These are phyloP conservation scores for Dastarcus helophoroides DNA, from an alignment of 2,888 invertebrate species.

Conservation along the genomic window DNA sequence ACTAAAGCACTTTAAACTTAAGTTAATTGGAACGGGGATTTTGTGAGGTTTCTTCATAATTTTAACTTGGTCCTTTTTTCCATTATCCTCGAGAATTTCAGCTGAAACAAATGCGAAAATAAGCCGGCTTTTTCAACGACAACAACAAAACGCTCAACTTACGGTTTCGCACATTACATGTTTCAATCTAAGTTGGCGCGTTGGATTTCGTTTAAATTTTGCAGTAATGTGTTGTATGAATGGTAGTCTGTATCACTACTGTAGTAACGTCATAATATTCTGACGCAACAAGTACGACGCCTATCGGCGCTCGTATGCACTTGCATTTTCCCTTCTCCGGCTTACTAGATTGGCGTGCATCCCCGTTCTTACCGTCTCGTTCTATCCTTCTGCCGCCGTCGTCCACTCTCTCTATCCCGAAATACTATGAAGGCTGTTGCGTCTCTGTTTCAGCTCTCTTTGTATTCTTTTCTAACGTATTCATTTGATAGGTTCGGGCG, in stretches of 20 bases:
- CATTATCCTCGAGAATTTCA: constrained; percentile 16
- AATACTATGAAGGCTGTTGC: constrained; percentile 12
- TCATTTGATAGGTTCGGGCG: constrained; percentile 34
- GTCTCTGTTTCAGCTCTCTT: constrained; percentile 21
- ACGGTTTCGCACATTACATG: constrained; percentile 11
- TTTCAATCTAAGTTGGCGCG: constrained; percentile 20
- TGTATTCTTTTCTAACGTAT: constrained; percentile 35
- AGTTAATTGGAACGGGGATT: constrained; percentile 7
- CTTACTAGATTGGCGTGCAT: constrained; percentile 27
- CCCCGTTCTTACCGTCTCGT: constrained; percentile 20
- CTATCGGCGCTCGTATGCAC: constrained; percentile 40
- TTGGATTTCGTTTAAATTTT: constrained; percentile 22
- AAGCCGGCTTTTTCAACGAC: constrained; percentile 5
- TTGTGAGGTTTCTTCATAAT: constrained; percentile 11
- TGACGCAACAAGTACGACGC: constrained; percentile 42
- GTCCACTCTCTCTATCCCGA: constrained; percentile 18
- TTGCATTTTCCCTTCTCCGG: constrained; percentile 36
- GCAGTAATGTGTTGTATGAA: constrained; percentile 30
- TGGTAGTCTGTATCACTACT: constrained; percentile 33
- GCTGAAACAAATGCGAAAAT: constrained; percentile 3
- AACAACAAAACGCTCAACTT: constrained; percentile 6
- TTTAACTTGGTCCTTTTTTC: constrained; percentile 17
- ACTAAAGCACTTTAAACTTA: constrained; percentile 10
- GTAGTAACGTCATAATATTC: constrained; percentile 35
- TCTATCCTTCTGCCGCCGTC: constrained; percentile 8